Evolutionary conservation across 2,797 vertebrate genomes (phyloP), one percentile per base, ranked within the genome.

Genomic region (Acomys russatus): DNA sequence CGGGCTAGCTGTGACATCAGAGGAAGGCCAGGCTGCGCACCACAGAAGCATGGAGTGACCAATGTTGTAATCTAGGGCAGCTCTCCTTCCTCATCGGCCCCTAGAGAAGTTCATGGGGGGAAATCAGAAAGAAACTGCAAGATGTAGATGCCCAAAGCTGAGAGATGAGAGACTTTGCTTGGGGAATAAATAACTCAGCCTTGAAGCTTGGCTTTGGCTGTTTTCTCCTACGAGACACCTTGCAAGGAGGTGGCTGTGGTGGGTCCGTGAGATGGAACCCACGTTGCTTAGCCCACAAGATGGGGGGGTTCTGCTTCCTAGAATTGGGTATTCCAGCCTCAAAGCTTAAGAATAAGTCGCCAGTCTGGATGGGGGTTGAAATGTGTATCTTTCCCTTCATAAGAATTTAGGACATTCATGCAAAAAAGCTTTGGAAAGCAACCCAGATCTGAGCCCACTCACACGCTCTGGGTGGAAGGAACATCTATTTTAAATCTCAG

Each of bases 381-480:
- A 86, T 90, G 11, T 84, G 79, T 44, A 74, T 9, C 44, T 44
- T 44, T 44, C 84, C 77, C 91, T 91, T 82, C 44, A 5, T 90
- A 74, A 83, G 74, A 93, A 85, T 82, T 73, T 51, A 80, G 51
- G 66, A 92, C 68, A 91, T 70, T 85, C 74, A 54, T 38, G 56
- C 66, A 84, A 86, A 97, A 83, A 22, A 44, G 44, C 44, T 61
- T 90, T 95, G 80, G 95, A 94, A 94, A 93, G 66, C 83, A 91
- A 85, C 87, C 66, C 85, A 86, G 92, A 71, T 88, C 63, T 68
- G 86, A 94, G 68, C 77, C 91, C 63, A 92, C 85, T 85, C 91
- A 91, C 66, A 73, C 85, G 77, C 71, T 82, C 3, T 30, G 70
- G 71, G 88, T 90, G 90, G 87, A 91, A 95, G 87, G 56, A 92